phyloP scores from a whole-genome alignment of 1,140 invertebrate genomes.

The Adoxophyes honmai region DNA sequence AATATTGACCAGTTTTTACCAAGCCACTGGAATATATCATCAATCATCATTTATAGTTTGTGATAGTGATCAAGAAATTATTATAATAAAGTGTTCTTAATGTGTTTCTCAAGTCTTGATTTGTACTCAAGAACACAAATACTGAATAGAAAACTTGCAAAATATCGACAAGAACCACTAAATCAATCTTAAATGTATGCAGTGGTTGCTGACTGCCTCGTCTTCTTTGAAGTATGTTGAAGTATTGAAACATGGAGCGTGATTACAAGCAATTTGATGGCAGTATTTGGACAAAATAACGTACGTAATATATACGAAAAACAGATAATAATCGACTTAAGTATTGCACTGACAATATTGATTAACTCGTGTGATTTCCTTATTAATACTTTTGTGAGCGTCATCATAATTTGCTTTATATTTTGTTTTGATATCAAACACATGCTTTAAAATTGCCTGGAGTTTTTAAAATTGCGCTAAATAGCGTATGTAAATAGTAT shows the following conservation, averaged over 20 bases:
- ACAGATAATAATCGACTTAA: not conserved
- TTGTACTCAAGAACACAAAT: too few relatives aligned
- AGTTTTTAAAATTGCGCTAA: constrained; percentile 52
- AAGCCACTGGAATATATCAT: too few relatives aligned
- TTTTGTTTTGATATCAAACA: not conserved
- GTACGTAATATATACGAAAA: not conserved
- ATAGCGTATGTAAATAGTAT: constrained; percentile 26
- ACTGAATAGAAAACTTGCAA: too few relatives aligned
- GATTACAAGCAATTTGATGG: not conserved
- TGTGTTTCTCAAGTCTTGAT: too few relatives aligned
- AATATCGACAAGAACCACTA: too few relatives aligned
- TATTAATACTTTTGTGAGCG: not conserved
- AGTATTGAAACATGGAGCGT: not conserved
- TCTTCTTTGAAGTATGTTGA: not conserved
- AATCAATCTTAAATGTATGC: too few relatives aligned
- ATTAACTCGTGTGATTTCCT: not conserved
- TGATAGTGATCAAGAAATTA: too few relatives aligned
- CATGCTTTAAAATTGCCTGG: constrained; percentile 39
- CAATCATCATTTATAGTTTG: too few relatives aligned
- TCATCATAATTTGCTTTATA: not conserved
- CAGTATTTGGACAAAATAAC: not conserved
- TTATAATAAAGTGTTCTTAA: too few relatives aligned
- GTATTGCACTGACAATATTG: not conserved
- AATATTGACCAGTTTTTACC: too few relatives aligned
- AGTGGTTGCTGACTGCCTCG: not conserved